Base-by-base conservation (phyloP, 2,888 invertebrate species). In the Ophion costatus region DNA sequence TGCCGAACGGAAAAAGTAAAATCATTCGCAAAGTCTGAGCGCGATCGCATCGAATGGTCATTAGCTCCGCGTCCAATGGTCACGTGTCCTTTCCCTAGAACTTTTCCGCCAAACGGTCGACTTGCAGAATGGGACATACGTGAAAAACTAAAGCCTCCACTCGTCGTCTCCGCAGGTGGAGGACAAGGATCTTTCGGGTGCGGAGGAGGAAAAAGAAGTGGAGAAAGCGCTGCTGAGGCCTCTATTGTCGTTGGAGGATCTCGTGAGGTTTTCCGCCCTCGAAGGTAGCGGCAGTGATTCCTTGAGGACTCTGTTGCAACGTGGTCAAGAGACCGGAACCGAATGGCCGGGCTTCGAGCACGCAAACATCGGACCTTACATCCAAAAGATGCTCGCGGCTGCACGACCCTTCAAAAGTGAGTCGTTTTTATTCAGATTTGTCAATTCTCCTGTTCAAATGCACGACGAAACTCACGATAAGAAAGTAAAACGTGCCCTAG, bases 131-230 rank as follows among this genome's bases (percentile, higher is more conserved):
- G 63, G 88, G 87, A 64, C 87, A 88, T 61, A 90, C 88, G 87
- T 89, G 89, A 88, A 89, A 84, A 87, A 87, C 80, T 84, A 83
- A 79, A 87, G 76, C 33, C 29, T 61, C 42, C 17, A 29, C 20
- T 69, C 85, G 33, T 88, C 87, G 83, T 33, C 38, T 76, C 86
- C 79, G 87, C 91, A 95, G 93, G 95, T 95, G 89, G 95, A 95
- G 89, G 95, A 95, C 76, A 95, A 95, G 90, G 95, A 95, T 90
- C 92, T 95, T 85, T 95, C 95, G 76, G 95, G 95, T 29, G 95
- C 95, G 76, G 95, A 95, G 90, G 95, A 95, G 90, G 95, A 95
- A 90, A 95, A 95, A 90, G 95, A 95, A 92, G 95, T 95, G 77
- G 95, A 95, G 90, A 95, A 95, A 90, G 95, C 95, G 45, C 91